These are phyloP conservation scores for Drosophila grimshawi DNA, from an alignment of 1,140 invertebrate genomes.

Conservation along the genomic window DNA sequence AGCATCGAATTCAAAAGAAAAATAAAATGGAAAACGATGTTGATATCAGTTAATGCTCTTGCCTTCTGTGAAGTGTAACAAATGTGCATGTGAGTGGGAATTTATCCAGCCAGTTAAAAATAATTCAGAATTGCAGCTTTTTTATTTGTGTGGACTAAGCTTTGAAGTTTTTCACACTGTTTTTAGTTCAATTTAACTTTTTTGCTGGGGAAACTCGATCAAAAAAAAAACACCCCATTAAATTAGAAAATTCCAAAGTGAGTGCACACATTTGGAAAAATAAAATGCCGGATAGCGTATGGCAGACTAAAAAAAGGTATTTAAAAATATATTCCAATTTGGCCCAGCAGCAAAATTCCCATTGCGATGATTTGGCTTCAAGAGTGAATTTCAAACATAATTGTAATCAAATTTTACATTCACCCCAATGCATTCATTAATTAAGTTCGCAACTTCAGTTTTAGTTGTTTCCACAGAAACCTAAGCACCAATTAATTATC, in stretches of 20 bases:
- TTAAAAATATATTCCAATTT: too few relatives aligned
- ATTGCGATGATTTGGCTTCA: too few relatives aligned
- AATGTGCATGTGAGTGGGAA: background rate
- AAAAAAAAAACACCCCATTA: too few relatives aligned
- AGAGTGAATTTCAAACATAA: background rate
- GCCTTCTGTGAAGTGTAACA: background rate
- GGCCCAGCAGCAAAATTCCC: too few relatives aligned
- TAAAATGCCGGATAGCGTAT: too few relatives aligned
- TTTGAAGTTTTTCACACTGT: background rate
- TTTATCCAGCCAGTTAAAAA: background rate
- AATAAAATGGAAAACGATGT: background rate
- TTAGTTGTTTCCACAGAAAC: background rate
- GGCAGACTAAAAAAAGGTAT: too few relatives aligned
- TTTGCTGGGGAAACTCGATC: too few relatives aligned
- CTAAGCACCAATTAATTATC: slow-evolving; percentile 12
- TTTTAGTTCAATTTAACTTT: background rate
- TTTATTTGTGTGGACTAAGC: background rate
- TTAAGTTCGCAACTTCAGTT: background rate
- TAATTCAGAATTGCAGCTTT: slow-evolving; percentile 1
- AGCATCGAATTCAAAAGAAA: slow-evolving; percentile 10
- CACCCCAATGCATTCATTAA: background rate
- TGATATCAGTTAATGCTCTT: slow-evolving; percentile 5
- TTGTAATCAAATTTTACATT: background rate
- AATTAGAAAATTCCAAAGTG: too few relatives aligned
- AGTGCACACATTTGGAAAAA: too few relatives aligned